Evolutionary conservation across 2,113 vertebrate species (phyloP).

Genomic region (Myotis brandtii): DNA sequence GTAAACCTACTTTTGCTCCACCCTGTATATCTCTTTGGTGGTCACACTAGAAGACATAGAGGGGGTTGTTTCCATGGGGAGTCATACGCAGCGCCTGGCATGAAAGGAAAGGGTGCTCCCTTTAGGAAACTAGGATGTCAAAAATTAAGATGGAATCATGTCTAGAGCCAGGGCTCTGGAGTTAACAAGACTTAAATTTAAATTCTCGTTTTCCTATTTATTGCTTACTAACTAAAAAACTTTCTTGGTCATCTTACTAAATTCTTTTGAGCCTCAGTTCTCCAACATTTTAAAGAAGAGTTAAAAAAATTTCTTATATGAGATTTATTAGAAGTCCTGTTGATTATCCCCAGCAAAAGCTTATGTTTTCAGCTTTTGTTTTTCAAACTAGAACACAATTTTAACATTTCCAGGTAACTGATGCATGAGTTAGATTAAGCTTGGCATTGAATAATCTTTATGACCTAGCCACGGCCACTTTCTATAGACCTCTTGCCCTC

Average conservation of each 20-base stretch:
- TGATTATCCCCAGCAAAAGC: not conserved
- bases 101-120: not conserved
- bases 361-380: not conserved
- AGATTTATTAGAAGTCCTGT: constrained; percentile 13
- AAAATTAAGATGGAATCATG: not conserved
- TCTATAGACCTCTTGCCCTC: constrained; percentile 33
- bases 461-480: constrained; percentile 25
- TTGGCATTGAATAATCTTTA: constrained; percentile 58
- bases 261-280: not conserved
- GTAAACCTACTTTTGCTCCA: not conserved
- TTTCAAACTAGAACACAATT: not conserved
- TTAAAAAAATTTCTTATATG: not conserved
- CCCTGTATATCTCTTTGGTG: not conserved
- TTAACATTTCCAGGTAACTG: constrained; percentile 25
- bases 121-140: not conserved
- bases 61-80: rapidly evolving
- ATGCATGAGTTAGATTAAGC: constrained; percentile 46
- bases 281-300: not conserved
- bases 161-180: not conserved
- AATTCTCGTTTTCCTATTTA: not conserved
- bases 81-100: rapidly evolving
- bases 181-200: constrained; percentile 25
- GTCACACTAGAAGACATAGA: not conserved
- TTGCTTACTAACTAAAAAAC: not conserved
- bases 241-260: not conserved